phyloP scores from a whole-genome alignment of 2,888 invertebrate genomes.

The Lepidocyrtinus sp. region DNA sequence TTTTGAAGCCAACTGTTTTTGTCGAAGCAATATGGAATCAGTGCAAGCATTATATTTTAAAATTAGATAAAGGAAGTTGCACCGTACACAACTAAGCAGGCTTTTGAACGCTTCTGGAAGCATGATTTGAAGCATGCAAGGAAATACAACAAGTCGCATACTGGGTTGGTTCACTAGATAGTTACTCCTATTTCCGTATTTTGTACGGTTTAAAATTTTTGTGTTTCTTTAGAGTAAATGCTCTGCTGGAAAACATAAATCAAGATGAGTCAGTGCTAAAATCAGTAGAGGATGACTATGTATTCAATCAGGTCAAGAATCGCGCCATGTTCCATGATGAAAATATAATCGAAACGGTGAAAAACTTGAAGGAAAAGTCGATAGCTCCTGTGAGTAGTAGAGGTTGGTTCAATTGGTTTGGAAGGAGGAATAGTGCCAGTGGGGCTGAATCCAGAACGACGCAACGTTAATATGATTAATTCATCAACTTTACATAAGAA shows the following conservation, averaged over 20 bases:
- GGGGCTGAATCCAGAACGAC: too few species aligned
- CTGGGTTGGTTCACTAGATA: conserved; percentile 16
- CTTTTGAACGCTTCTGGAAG: conserved; percentile 84
- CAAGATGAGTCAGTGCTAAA: conserved; percentile 4
- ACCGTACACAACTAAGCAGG: conserved; percentile 83
- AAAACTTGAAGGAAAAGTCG: neutral
- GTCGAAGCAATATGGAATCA: neutral
- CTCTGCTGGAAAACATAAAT: conserved; percentile 12
- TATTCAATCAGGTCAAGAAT: conserved; percentile 36
- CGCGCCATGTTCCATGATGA: conserved; percentile 25
- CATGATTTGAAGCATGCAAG: conserved; percentile 84
- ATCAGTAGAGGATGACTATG: conserved; percentile 35
- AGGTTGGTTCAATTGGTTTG: conserved; percentile 1
- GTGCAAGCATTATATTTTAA: neutral
- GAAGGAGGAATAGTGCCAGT: neutral
- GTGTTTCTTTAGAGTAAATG: neutral
- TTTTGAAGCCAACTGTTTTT: too few species aligned
- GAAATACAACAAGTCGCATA: conserved; percentile 78
- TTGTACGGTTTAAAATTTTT: neutral
- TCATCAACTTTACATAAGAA: too few species aligned
- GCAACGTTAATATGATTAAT: too few species aligned
- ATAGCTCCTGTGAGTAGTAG: neutral
- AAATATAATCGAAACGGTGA: neutral
- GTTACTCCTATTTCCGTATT: neutral
- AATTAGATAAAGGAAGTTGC: conserved; percentile 85